Evolutionary conservation across 1,140 invertebrate species (phyloP).

Genomic region (Asbolus verrucosus): DNA sequence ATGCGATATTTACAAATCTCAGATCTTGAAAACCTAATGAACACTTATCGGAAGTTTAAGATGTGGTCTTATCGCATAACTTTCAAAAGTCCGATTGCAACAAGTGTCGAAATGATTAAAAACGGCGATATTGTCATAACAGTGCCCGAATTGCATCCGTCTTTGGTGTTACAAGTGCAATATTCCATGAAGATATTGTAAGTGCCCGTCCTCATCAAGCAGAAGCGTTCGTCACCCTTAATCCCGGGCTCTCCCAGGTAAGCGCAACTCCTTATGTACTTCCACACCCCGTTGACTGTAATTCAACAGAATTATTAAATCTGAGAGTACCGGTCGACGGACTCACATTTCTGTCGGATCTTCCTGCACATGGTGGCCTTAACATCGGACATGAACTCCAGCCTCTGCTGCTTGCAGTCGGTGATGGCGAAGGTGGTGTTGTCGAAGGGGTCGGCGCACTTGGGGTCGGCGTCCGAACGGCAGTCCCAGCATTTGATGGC

Average conservation of each 20-base stretch:
- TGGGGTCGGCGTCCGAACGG: slow-evolving; percentile 87
- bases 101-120: background rate
- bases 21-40: slow-evolving; percentile 3
- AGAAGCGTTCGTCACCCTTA: slow-evolving; percentile 89
- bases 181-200: slow-evolving; percentile 95
- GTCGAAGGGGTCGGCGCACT: slow-evolving; percentile 94
- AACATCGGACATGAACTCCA: slow-evolving; percentile 77
- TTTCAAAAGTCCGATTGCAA: background rate
- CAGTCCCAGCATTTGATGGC: slow-evolving; percentile 94
- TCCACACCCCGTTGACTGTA: slow-evolving; percentile 89
- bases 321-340: background rate
- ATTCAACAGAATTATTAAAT: background rate
- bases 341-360: slow-evolving; percentile 89
- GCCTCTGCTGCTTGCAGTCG: slow-evolving; percentile 80
- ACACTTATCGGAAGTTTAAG: no score
- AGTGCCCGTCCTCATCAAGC: slow-evolving; percentile 89
- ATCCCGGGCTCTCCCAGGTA: slow-evolving; percentile 92
- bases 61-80: background rate
- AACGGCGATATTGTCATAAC: slow-evolving; percentile 48
- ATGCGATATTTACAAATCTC: background rate
- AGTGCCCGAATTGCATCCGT: slow-evolving; percentile 83
- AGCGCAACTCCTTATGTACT: slow-evolving; percentile 90
- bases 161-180: slow-evolving; percentile 93
- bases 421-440: slow-evolving; percentile 88
- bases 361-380: slow-evolving; percentile 91